Evolutionary conservation across 2,888 invertebrate species (phyloP).

Genomic region (Cheilosia vulpina): DNA sequence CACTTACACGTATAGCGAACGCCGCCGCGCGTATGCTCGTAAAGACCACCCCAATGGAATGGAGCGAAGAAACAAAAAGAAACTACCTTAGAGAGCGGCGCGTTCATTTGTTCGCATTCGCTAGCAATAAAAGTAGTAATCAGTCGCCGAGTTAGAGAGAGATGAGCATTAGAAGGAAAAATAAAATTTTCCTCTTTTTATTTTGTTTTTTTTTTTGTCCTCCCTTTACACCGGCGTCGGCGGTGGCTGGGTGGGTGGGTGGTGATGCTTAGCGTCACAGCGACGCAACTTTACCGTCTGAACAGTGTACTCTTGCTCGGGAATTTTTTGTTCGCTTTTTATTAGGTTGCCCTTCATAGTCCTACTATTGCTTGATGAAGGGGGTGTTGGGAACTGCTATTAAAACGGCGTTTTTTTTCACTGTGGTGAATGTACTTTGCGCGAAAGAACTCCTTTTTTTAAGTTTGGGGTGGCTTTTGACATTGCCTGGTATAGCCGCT

Average conservation of each 20-base stretch:
- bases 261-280: slow-evolving; percentile 52
- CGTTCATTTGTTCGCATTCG: slow-evolving; percentile 77
- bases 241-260: slow-evolving; percentile 10
- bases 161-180: slow-evolving; percentile 82
- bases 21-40: slow-evolving; percentile 56
- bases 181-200: slow-evolving; percentile 53
- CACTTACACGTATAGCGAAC: slow-evolving; percentile 21
- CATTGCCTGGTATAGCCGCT: slow-evolving; percentile 33
- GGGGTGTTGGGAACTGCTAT: slow-evolving; percentile 15
- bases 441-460: slow-evolving; percentile 23
- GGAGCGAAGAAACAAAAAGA: slow-evolving; percentile 72
- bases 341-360: slow-evolving; percentile 47
- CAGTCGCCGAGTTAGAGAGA: slow-evolving; percentile 83
- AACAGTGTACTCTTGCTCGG: slow-evolving; percentile 50
- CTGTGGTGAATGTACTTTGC: slow-evolving; percentile 38
- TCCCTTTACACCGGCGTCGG: slow-evolving; percentile 5
- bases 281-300: slow-evolving; percentile 62
- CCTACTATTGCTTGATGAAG: slow-evolving; percentile 6
- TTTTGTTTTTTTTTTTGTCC: slow-evolving; percentile 19
- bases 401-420: slow-evolving; percentile 33
- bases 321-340: slow-evolving; percentile 20
- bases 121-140: slow-evolving; percentile 84
- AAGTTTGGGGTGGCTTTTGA: slow-evolving; percentile 42
- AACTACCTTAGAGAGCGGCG: slow-evolving; percentile 79
- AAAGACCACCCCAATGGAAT: slow-evolving; percentile 69